Conservation (phyloP, 2,888 invertebrate genomes). For the Apeira syringaria region DNA sequence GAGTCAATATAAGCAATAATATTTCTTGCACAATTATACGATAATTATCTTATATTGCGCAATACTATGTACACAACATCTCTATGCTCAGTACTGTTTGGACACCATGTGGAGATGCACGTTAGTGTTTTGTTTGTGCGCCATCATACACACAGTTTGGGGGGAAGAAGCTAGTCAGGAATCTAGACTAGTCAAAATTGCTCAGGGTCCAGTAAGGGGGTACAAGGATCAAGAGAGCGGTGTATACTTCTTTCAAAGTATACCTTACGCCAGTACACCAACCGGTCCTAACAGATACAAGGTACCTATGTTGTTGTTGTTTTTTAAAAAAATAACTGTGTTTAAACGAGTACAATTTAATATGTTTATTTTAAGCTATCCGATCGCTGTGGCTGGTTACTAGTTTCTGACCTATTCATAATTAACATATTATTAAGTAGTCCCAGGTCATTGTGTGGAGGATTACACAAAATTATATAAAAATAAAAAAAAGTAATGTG, state of each 20-base stretch:
- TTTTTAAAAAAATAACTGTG: neutral
- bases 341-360: neutral
- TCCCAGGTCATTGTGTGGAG: too few relatives aligned
- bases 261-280: constrained; percentile 49
- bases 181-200: constrained; percentile 32
- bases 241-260: constrained; percentile 37
- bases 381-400: too few relatives aligned
- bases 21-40: too few relatives aligned
- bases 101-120: constrained; percentile 19
- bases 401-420: too few relatives aligned
- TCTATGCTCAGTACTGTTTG: constrained; percentile 7
- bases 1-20: too few relatives aligned
- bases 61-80: too few relatives aligned
- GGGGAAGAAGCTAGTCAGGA: constrained; percentile 10
- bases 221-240: constrained; percentile 35
- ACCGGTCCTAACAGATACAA: constrained; percentile 43
- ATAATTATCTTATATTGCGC: too few relatives aligned
- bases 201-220: constrained; percentile 46
- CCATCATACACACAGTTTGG: neutral
- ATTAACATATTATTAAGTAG: too few relatives aligned
- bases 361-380: too few relatives aligned
- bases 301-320: constrained; percentile 31
- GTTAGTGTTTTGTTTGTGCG: constrained; percentile 12
- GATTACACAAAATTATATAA: too few relatives aligned
- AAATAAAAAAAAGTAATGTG: too few relatives aligned